phyloP scores from a whole-genome alignment of 2,797 vertebrate species.

The Apodemus agrarius region DNA sequence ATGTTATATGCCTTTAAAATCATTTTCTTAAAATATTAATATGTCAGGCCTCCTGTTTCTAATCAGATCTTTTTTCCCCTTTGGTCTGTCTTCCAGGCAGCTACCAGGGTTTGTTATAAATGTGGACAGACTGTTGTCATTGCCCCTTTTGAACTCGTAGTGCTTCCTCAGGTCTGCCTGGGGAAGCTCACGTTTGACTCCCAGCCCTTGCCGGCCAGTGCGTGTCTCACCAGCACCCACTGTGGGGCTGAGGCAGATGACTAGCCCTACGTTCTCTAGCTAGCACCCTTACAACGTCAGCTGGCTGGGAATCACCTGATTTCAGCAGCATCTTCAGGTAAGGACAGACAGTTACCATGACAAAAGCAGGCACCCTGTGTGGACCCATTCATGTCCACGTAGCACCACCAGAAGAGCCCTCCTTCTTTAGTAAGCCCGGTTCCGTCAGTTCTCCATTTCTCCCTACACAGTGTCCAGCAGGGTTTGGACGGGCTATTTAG shows the following conservation, averaged over 20 bases:
- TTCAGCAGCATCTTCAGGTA: not conserved
- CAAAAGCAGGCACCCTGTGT: not conserved
- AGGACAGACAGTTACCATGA: not conserved
- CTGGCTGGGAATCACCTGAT: not conserved
- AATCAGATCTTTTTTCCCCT: not conserved
- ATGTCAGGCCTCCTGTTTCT: not conserved
- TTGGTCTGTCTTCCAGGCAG: not conserved
- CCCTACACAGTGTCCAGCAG: not conserved
- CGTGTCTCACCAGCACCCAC: not conserved
- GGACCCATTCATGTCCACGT: too few relatives aligned
- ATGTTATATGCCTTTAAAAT: not conserved
- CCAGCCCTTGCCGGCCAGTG: not conserved
- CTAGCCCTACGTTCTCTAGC: not conserved
- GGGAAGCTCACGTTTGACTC: not conserved
- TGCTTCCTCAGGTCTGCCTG: not conserved
- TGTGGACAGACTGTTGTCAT: not conserved
- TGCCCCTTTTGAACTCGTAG: not conserved
- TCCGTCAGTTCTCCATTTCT: conserved; percentile 19
- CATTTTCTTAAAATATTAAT: not conserved
- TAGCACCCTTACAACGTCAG: not conserved
- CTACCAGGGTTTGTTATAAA: not conserved
- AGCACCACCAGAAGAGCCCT: not conserved
- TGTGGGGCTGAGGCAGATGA: not conserved
- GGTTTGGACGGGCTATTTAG: not conserved
- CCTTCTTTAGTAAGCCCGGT: not conserved